Conservation (phyloP, 1,140 invertebrate genomes). For the Marisa cornuarietis region DNA sequence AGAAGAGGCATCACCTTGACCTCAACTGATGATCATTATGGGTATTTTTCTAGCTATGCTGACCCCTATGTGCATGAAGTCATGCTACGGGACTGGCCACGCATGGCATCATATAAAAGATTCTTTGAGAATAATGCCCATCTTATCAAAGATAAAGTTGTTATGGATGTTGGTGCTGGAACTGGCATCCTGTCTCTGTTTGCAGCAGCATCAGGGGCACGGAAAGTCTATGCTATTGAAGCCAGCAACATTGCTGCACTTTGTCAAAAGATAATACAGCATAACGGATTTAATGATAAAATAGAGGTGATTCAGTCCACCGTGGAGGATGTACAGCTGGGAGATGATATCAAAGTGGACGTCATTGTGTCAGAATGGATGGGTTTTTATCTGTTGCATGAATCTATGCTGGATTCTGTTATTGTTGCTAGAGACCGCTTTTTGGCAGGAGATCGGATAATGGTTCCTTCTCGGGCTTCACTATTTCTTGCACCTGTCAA, state of each 20-base stretch:
- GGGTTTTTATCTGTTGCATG: conserved; percentile 66
- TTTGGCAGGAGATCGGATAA: conserved; percentile 51
- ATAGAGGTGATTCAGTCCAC: conserved; percentile 61
- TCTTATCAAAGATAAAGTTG: conserved; percentile 52
- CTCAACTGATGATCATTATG: background rate
- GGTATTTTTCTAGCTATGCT: conserved; percentile 53
- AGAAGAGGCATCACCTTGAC: too few relatives aligned
- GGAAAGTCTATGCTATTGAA: conserved; percentile 62
- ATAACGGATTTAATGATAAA: conserved; percentile 57
- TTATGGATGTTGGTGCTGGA: conserved; percentile 59
- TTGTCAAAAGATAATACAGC: conserved; percentile 48
- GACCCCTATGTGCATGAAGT: conserved; percentile 54
- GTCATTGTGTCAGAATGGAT: conserved; percentile 67
- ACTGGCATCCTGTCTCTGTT: conserved; percentile 64
- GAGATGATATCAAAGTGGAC: conserved; percentile 53
- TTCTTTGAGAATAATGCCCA: conserved; percentile 52
- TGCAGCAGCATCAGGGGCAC: conserved; percentile 73
- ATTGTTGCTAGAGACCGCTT: conserved; percentile 61
- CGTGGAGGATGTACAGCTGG: conserved; percentile 56
- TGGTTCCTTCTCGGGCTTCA: conserved; percentile 54
- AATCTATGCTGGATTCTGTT: conserved; percentile 66
- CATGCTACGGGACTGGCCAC: conserved; percentile 57
- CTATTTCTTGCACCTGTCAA: conserved; percentile 53
- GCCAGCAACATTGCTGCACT: conserved; percentile 51
- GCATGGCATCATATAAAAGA: conserved; percentile 52